Evolutionary conservation across 2,888 invertebrate genomes (phyloP).

Genomic region (Athrips mouffetella): DNA sequence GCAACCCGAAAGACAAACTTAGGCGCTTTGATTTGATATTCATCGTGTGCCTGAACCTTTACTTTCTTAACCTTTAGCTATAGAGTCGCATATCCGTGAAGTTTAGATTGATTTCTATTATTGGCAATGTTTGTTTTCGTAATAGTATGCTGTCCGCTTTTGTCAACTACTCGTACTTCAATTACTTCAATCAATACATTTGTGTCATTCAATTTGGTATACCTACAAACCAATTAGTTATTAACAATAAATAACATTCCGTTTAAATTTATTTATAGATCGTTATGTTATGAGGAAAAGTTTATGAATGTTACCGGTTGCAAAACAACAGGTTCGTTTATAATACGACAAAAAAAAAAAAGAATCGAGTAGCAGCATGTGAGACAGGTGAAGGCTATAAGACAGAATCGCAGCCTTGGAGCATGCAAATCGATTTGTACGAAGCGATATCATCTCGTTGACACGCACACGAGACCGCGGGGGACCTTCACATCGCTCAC

Average conservation of each 20-base stretch:
- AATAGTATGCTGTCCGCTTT: background rate
- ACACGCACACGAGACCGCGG: constrained; percentile 1
- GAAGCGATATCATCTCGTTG: constrained; percentile 20
- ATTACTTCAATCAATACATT: no score
- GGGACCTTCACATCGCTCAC: background rate
- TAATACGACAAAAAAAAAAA: constrained; percentile 1
- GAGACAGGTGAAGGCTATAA: constrained; percentile 25
- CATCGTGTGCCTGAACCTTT: constrained; percentile 51
- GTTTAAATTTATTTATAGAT: background rate
- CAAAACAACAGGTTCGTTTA: background rate
- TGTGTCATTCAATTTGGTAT: no score
- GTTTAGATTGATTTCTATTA: no score
- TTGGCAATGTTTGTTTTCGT: constrained; percentile 1
- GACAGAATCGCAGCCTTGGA: constrained; percentile 39
- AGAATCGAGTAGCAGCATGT: constrained; percentile 16
- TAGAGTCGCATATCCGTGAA: no score
- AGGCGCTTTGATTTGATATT: constrained; percentile 61
- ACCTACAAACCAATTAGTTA: no score
- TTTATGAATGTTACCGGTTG: background rate
- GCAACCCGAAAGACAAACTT: constrained; percentile 52
- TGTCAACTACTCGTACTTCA: no score
- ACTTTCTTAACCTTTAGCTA: constrained; percentile 71
- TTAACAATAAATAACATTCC: background rate
- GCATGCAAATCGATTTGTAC: constrained; percentile 38
- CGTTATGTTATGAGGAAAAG: background rate